Evolutionary conservation across 2,888 invertebrate species (phyloP).

Genomic region (Plebejus anna): DNA sequence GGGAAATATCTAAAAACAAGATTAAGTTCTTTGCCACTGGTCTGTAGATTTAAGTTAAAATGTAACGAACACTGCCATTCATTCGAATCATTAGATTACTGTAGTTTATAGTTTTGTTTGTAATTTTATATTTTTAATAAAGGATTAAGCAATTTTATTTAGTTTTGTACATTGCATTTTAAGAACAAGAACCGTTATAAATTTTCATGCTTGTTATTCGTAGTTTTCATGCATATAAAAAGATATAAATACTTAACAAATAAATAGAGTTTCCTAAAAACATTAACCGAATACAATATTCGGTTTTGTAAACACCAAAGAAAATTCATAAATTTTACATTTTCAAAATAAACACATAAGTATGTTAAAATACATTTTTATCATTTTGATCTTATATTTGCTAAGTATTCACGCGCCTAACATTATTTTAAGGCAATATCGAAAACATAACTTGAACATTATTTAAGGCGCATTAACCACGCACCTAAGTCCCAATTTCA

Average conservation of each 20-base stretch:
- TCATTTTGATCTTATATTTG: no score
- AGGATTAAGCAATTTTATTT: not conserved
- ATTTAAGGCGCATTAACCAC: not conserved
- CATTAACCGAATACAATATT: no score
- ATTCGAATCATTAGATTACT: constrained; percentile 3
- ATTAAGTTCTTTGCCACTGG: constrained; percentile 41
- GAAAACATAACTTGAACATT: not conserved
- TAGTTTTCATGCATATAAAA: no score
- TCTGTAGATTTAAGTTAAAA: constrained; percentile 54
- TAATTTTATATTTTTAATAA: constrained; percentile 27
- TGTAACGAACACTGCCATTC: constrained; percentile 27
- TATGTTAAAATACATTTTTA: no score
- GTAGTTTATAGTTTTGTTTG: constrained; percentile 19
- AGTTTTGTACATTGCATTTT: not conserved
- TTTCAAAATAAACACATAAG: no score
- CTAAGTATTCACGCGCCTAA: not conserved
- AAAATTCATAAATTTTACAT: no score
- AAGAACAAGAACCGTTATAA: not conserved
- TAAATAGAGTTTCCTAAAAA: no score
- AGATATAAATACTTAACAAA: no score
- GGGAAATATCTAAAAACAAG: not conserved
- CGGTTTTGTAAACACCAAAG: no score
- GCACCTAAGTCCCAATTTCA: no score
- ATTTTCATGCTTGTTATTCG: not conserved
- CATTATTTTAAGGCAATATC: not conserved